phyloP scores from a whole-genome alignment of 1,140 invertebrate species.

The Drosophila parabipectinata region DNA sequence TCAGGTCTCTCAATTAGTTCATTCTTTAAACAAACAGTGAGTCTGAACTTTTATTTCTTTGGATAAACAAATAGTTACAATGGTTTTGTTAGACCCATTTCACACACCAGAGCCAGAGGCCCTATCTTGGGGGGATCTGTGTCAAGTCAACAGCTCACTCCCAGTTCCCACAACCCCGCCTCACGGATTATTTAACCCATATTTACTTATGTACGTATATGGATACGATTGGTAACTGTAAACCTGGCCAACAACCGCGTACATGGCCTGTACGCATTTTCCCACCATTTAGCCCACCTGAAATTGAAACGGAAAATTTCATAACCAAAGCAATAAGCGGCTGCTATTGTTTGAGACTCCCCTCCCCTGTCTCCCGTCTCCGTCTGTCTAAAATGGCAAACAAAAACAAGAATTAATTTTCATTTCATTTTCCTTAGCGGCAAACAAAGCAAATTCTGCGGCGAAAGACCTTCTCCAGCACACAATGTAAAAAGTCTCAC shows the following conservation, averaged over 20 bases:
- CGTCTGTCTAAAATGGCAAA: conserved; percentile 41
- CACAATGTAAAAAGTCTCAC: conserved; percentile 55
- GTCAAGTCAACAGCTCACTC: conserved; percentile 12
- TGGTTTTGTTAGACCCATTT: conserved; percentile 19
- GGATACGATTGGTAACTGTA: conserved; percentile 62
- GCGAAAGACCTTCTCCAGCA: conserved; percentile 10
- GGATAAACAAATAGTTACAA: conserved; percentile 18
- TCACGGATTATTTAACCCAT: conserved; percentile 15
- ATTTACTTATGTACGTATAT: conserved; percentile 11
- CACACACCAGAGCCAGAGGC: conserved; percentile 5
- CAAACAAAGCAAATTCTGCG: conserved; percentile 32
- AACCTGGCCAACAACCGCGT: conserved; percentile 44
- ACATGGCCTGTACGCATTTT: conserved; percentile 44
- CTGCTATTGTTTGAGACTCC: conserved; percentile 52
- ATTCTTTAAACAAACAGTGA: conserved; percentile 35
- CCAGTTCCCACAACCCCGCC: conserved; percentile 42
- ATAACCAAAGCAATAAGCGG: conserved; percentile 70
- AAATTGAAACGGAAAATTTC: conserved; percentile 72
- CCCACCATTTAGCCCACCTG: conserved; percentile 62
- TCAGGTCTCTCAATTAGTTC: conserved; percentile 23
- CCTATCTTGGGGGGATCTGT: conserved; percentile 15
- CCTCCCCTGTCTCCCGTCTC: conserved; percentile 1
- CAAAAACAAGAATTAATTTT: conserved; percentile 60
- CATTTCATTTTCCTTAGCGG: conserved; percentile 44
- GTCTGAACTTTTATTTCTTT: conserved; percentile 25